Evolutionary conservation across 53 echinoderm and acorn worm genomes (phyloP).

Genomic region (Antedon mediterranea): DNA sequence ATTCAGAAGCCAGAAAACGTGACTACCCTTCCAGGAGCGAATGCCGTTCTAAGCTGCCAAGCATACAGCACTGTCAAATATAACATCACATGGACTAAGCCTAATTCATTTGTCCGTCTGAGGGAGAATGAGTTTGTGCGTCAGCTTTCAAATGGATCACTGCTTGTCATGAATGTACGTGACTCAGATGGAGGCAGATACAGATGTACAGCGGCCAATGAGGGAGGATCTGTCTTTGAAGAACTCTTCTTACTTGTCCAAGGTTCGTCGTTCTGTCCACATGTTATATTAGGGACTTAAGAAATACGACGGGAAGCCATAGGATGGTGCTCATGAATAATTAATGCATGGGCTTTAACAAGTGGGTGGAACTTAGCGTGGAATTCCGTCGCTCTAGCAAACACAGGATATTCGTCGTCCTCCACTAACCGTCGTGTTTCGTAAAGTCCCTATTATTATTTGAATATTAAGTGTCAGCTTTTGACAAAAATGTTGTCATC

Average conservation of each 20-base stretch:
- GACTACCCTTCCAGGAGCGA: conserved; percentile 47
- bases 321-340: no score
- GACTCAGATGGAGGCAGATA: conserved; percentile 5
- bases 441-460: no score
- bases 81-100: conserved; percentile 92
- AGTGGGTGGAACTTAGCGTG: no score
- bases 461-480: no score
- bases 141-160: conserved; percentile 12
- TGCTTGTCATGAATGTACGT: not conserved
- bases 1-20: conserved; percentile 44
- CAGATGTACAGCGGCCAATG: conserved; percentile 3
- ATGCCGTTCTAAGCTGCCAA: conserved; percentile 54
- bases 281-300: no score
- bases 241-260: conserved; percentile 59
- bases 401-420: no score
- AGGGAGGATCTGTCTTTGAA: conserved; percentile 49
- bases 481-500: no score
- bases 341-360: no score
- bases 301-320: no score
- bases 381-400: no score
- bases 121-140: conserved; percentile 53
- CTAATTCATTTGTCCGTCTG: conserved; percentile 39
- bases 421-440: no score
- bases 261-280: no score
- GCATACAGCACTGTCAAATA: conserved; percentile 51